These are phyloP conservation scores for Calephelis nemesis DNA, from an alignment of 1,140 invertebrate genomes.

Conservation along the genomic window DNA sequence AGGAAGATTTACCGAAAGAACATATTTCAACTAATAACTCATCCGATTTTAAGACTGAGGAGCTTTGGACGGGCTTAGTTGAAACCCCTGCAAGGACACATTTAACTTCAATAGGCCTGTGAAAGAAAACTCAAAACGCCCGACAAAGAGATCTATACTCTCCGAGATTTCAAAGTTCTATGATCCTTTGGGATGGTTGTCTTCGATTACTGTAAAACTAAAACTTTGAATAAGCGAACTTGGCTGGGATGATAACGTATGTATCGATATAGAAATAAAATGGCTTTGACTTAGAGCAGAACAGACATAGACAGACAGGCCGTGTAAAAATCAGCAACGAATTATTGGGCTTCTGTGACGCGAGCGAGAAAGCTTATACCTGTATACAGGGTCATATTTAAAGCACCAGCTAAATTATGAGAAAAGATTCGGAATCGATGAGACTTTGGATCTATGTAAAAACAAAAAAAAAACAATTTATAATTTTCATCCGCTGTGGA, in stretches of 20 bases:
- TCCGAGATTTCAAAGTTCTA: slow-evolving; percentile 51
- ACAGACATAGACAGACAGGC: slow-evolving; percentile 35
- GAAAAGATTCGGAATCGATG: too few relatives aligned
- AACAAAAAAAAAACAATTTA: too few relatives aligned
- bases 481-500: too few relatives aligned
- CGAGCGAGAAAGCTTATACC: slow-evolving; percentile 38
- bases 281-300: slow-evolving; percentile 37
- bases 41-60: slow-evolving; percentile 34
- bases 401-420: too few relatives aligned
- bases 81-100: slow-evolving; percentile 38
- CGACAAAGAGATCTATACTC: slow-evolving; percentile 41
- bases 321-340: slow-evolving; percentile 27
- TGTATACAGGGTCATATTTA: slow-evolving; percentile 33
- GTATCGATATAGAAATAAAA: slow-evolving; percentile 28
- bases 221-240: slow-evolving; percentile 46
- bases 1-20: background rate
- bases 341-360: slow-evolving; percentile 49
- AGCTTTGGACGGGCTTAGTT: slow-evolving; percentile 42
- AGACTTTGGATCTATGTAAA: too few relatives aligned
- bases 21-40: slow-evolving; percentile 15
- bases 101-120: slow-evolving; percentile 33
- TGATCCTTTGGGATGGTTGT: slow-evolving; percentile 54
- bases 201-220: slow-evolving; percentile 58
- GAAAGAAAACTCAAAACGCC: slow-evolving; percentile 13
- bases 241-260: slow-evolving; percentile 55